A percentile compares a stretch with the other conserved stretches of the same genome.
These are phyloP conservation scores for Eucriotettix oculatus DNA, from an alignment of 2,888 invertebrate genomes.

Conservation along the genomic window DNA sequence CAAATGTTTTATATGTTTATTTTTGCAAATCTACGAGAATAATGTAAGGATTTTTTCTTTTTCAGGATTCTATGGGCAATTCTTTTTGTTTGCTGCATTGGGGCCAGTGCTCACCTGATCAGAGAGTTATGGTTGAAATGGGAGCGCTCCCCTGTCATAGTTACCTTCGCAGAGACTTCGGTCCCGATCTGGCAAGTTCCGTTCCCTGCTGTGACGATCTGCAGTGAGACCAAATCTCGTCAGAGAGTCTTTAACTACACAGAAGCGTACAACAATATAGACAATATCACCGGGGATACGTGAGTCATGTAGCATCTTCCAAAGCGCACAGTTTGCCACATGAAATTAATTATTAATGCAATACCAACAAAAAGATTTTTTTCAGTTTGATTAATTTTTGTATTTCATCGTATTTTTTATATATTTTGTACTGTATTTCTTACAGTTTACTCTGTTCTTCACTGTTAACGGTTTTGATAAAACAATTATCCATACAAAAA, in stretches of 20 bases:
- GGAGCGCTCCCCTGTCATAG: neutral
- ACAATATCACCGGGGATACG: neutral
- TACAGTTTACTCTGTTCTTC: too few species aligned
- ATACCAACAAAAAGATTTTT: too few species aligned
- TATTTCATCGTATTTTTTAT: too few species aligned
- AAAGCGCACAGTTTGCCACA: too few species aligned
- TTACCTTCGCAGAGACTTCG: slow-evolving; percentile 9
- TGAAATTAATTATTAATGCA: too few species aligned
- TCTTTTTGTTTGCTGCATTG: slow-evolving; percentile 12
- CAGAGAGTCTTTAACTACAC: slow-evolving; percentile 9
- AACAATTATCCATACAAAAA: too few species aligned
- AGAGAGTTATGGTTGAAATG: neutral
- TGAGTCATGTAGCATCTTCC: neutral
- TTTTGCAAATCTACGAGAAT: too few species aligned
- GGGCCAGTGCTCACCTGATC: slow-evolving; percentile 14
- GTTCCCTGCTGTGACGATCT: slow-evolving; percentile 11
- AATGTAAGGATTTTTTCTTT: too few species aligned
- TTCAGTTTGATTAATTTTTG: too few species aligned
- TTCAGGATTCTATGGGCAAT: slow-evolving; percentile 10
- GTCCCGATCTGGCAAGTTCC: slow-evolving; percentile 10
- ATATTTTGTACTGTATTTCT: too few species aligned
- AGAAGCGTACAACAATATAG: neutral
- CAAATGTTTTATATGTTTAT: too few species aligned
- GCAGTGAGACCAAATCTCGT: slow-evolving; percentile 8
- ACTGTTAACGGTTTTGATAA: too few species aligned